Evolutionary conservation across 2,113 vertebrate species (phyloP).

Genomic region (Leucosticte australis): DNA sequence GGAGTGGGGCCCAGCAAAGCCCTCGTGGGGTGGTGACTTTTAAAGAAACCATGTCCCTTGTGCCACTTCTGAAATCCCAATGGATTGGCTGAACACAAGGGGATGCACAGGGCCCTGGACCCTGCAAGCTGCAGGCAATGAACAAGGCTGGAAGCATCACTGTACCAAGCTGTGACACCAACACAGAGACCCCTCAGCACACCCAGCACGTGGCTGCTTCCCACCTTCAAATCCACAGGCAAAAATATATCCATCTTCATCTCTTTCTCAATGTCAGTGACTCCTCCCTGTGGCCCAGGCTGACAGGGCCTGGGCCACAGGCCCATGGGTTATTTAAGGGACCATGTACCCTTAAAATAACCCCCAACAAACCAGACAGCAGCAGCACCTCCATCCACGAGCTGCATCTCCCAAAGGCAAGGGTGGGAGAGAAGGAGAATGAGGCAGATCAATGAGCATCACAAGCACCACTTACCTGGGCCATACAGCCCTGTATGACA

Average conservation of each 20-base stretch:
- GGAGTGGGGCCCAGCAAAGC: not conserved
- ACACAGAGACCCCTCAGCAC: not conserved
- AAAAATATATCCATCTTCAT: not conserved
- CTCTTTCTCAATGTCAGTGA: not conserved
- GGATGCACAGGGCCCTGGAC: not conserved
- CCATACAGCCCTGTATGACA: not conserved
- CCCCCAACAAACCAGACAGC: not conserved
- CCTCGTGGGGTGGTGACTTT: not conserved
- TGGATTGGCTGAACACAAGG: not conserved
- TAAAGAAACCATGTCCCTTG: not conserved
- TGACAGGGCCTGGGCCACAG: no score
- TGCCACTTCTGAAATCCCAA: not conserved
- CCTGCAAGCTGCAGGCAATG: not conserved
- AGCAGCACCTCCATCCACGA: not conserved
- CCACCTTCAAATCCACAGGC: not conserved
- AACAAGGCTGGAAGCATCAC: not conserved
- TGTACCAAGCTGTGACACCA: not conserved
- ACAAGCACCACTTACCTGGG: not conserved
- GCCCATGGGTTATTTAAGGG: no score
- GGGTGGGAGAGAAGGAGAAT: not conserved
- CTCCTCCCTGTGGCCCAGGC: accelerated
- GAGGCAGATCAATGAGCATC: not conserved
- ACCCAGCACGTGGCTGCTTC: not conserved
- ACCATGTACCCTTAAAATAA: not conserved
- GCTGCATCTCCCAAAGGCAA: not conserved